Evolutionary conservation across 2,797 vertebrate species (phyloP), one percentile per base, ranked within the genome.

Genomic region (Poecilia gillii): DNA sequence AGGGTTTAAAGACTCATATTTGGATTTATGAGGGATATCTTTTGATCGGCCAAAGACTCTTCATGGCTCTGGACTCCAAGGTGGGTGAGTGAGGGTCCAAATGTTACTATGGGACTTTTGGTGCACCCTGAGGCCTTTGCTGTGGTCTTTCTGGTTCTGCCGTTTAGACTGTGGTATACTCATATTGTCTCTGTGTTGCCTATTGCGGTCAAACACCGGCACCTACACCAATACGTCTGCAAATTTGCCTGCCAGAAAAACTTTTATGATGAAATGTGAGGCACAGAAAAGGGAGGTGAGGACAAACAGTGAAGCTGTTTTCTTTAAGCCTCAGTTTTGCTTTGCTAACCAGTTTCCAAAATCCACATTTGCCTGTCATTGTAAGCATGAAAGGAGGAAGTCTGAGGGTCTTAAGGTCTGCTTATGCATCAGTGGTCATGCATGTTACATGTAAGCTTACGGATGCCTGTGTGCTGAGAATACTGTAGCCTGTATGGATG

Each of bases 201-300:
- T 95, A 91, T 91, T 93, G 91, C 88, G 76, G 91, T 90, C 88
- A 87, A 41, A 91, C 92, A 92, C 91, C 87, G 85, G 84, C 59
- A 71, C 82, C 66, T 84, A 83, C 81, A 87, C 87, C 79, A 90
- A 91, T 94, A 93, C 91, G 91, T 92, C 89, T 81, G 84, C 83
- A 86, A 77, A 90, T 86, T 70, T 8, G 59, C 74, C 77, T 92
- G 94, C 93, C 95, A 95, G 91, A 94, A 94, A 92, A 94, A 91
- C 90, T 89, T 93, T 94, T 93, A 93, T 94, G 92, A 93, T 94
- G 93, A 94, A 95, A 94, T 91, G 88, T 89, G 92, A 94, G 87
- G 81, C 86, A 91, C 90, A 91, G 85, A 86, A 92, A 93, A 91
- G 90, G 89, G 89, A 92, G 90, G 88, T 84, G 92, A 91, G 91